phyloP scores from a whole-genome alignment of 2,797 vertebrate genomes.

The Mastacembelus armatus region DNA sequence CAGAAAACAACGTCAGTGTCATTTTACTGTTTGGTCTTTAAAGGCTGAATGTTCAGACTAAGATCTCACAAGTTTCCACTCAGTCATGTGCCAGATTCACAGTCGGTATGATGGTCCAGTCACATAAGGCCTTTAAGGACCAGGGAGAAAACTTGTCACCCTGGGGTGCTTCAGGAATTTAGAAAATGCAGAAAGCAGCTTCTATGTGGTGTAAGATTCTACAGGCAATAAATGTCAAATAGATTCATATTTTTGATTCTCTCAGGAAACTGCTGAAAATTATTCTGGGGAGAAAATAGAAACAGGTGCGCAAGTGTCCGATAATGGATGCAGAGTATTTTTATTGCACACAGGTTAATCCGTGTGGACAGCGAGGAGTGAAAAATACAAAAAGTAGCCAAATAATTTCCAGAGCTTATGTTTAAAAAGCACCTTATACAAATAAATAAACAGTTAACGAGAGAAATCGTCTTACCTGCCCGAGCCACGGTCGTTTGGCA shows the following conservation, averaged over 20 bases:
- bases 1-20: fast-evolving
- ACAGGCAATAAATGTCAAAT: not conserved
- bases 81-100: too few relatives aligned
- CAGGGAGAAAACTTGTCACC: not conserved
- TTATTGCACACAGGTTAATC: not conserved
- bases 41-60: too few relatives aligned
- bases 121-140: too few relatives aligned
- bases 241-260: not conserved
- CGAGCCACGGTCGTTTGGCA: slow-evolving; percentile 74
- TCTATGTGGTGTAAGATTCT: not conserved
- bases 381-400: fast-evolving
- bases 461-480: slow-evolving; percentile 79
- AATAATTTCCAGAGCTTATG: too few relatives aligned
- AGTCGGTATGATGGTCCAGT: too few relatives aligned
- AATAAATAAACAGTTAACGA: not conserved
- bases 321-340: slow-evolving; percentile 10
- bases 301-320: slow-evolving; percentile 48
- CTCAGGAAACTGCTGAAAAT: not conserved
- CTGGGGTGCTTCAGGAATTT: not conserved
- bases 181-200: slow-evolving; percentile 1
- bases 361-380: not conserved
- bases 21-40: too few relatives aligned
- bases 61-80: not conserved
- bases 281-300: slow-evolving; percentile 14
- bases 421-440: not conserved